phyloP scores from a whole-genome alignment of 2,888 invertebrate genomes.

The Tetragnatha montana region DNA sequence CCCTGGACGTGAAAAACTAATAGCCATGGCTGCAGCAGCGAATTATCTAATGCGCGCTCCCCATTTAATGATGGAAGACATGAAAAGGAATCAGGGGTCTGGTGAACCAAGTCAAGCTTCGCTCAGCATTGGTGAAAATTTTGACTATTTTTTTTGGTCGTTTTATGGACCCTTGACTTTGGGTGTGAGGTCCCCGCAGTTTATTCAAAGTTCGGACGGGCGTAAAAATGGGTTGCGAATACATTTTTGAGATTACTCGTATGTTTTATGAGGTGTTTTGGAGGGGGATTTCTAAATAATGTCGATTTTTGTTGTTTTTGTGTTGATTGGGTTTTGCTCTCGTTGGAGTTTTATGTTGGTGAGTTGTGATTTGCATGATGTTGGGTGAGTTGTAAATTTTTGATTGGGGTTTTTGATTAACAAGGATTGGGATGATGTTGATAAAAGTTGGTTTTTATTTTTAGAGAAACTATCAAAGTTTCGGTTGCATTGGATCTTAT shows the following conservation, averaged over 20 bases:
- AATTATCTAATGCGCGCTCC: constrained; percentile 50
- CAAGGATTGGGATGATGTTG: too few relatives aligned
- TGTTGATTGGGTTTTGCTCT: too few relatives aligned
- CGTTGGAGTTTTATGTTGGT: too few relatives aligned
- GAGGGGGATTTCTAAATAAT: too few relatives aligned
- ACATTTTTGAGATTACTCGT: not conserved
- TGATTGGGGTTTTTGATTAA: too few relatives aligned
- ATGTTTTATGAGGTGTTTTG: not conserved
- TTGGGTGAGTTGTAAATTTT: too few relatives aligned
- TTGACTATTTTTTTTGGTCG: not conserved
- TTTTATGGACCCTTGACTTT: not conserved
- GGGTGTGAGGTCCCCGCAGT: not conserved
- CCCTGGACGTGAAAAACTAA: constrained; percentile 49
- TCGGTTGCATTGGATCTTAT: too few relatives aligned
- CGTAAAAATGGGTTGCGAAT: not conserved
- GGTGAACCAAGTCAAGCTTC: constrained; percentile 12
- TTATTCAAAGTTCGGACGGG: not conserved
- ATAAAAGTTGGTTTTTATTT: too few relatives aligned
- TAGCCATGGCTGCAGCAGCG: constrained; percentile 13
- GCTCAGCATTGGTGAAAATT: not conserved
- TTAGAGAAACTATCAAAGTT: too few relatives aligned
- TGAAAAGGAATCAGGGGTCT: constrained; percentile 17
- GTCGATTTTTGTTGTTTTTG: too few relatives aligned
- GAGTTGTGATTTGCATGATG: too few relatives aligned
- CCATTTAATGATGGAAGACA: constrained; percentile 29